Evolutionary conservation across 2,797 vertebrate species (phyloP), one percentile per base, ranked within the genome.

Genomic region (Myotis findleyi): DNA sequence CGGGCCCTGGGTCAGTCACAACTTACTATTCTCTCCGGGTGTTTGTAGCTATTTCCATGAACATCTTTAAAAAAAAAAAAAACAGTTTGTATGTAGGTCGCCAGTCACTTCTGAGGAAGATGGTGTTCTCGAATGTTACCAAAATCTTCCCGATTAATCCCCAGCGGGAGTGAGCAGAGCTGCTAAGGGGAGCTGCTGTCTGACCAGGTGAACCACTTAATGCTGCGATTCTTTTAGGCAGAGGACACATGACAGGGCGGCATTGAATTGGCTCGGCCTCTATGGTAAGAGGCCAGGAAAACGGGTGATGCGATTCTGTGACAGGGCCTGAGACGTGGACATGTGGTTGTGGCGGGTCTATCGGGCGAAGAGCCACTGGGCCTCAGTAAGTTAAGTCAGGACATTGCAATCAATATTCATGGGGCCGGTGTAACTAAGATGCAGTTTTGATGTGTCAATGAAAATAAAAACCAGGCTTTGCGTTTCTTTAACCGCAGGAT

Each of bases 381-480:
- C 55, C 59, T 95, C 47, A 44, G 36, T 81, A 18, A 83, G 44
- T 91, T 30, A 53, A 73, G 51, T 33, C 59, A 44, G 83, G 6
- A 73, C 36, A 1, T 14, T 6, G 44, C 6, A 21, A 0, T 68
- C 6, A 21, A 0, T 68, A 7, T 90, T 30, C 49, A 12, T 47
- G 53, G 51, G 59, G 27, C 73, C 20, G 1, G 27, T 0, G 2
- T 57, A 12, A 41, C 59, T n/a, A 9, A 68, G 36, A 12, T 71
- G 23, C 11, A 76, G 33, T 55, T 16, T 12, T 55, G 75, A 57
- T 27, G 53, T 73, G 0, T 27, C 76, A 62, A 38, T 72, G 77
- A 53, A 90, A 69, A 5, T 30, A 62, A 84, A 89, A 88, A 83
- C 25, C 27, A 9, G 47, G 47, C 21, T 81, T 59, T 81, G 84